These are phyloP conservation scores for Aporophyla nigra DNA, from an alignment of 2,888 invertebrate species.

Conservation along the genomic window DNA sequence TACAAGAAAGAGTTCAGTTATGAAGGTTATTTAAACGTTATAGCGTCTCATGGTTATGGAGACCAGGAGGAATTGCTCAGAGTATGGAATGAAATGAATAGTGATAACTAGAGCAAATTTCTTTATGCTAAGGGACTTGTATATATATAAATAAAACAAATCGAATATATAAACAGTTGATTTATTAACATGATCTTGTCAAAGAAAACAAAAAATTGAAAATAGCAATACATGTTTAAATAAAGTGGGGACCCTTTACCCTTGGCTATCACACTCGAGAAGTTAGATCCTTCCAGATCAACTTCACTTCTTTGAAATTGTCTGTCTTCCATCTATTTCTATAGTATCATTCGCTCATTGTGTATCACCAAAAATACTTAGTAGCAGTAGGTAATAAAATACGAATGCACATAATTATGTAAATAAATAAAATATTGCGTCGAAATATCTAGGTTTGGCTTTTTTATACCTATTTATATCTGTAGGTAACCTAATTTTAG, in stretches of 20 bases:
- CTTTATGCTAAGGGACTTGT: no score
- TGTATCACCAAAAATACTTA: background rate
- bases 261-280: background rate
- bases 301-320: background rate
- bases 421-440: constrained; percentile 9
- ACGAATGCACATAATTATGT: background rate
- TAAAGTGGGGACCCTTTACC: background rate
- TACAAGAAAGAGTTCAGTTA: constrained; percentile 93
- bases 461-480: background rate
- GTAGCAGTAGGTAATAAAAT: background rate
- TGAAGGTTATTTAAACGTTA: constrained; percentile 92
- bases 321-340: background rate
- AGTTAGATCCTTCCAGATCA: background rate
- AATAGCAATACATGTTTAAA: background rate
- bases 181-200: constrained; percentile 25
- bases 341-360: background rate
- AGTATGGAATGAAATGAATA: background rate
- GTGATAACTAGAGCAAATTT: background rate
- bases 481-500: background rate
- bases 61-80: constrained; percentile 91
- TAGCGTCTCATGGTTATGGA: constrained; percentile 96
- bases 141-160: constrained; percentile 35
- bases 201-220: constrained; percentile 19
- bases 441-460: background rate
- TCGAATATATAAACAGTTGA: constrained; percentile 4